Evolutionary conservation across 2,797 vertebrate genomes (phyloP), one percentile per base, ranked within the genome.

Genomic region (Chloroceryle amazona): DNA sequence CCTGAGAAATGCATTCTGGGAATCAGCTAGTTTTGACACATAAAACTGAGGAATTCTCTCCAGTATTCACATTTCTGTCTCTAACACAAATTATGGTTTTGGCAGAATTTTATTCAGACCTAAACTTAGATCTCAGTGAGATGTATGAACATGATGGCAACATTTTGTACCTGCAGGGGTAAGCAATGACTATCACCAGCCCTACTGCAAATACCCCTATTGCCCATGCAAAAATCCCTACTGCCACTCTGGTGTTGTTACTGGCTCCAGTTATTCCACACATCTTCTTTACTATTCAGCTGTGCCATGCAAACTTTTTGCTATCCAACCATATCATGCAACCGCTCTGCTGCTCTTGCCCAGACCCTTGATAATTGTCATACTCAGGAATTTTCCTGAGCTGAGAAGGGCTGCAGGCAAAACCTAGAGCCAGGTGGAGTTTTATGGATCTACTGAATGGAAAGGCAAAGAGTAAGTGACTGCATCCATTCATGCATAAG

Each of bases 1-100:
- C 90, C 70, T n/a, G 42, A 66, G 73, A 86, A 86, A 54, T 17
- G 73, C 20, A 20, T 22, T 46, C 81, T 71, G 25, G 68, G 29
- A 85, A 94, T 61, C 68, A 86, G 44, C 41, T 93, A 37, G 15
- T 68, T 84, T 74, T 85, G 54, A 84, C 89, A 84, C 39, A 73
- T 4, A 68, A 10, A 81, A 4, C 8, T 67, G 49, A 73, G 46
- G 80, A 61, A 58, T 84, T 90, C 44, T 39, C 12, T 81, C 73
- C 33, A 25, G 47, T 92, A 81, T 20, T 73, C 83, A 25, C 31
- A 42, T 84, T 89, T 83, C 28, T 85, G 10, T 57, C 63, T 92
- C 46, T 81, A 19, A 62, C 73, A 55, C 11, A 46, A 89, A 39
- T 14, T 16, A 29, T 66, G 19, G 46, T 29, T 93, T 84, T 49